phyloP scores from a whole-genome alignment of 2,888 invertebrate genomes.

The Ectobius pallidus region DNA sequence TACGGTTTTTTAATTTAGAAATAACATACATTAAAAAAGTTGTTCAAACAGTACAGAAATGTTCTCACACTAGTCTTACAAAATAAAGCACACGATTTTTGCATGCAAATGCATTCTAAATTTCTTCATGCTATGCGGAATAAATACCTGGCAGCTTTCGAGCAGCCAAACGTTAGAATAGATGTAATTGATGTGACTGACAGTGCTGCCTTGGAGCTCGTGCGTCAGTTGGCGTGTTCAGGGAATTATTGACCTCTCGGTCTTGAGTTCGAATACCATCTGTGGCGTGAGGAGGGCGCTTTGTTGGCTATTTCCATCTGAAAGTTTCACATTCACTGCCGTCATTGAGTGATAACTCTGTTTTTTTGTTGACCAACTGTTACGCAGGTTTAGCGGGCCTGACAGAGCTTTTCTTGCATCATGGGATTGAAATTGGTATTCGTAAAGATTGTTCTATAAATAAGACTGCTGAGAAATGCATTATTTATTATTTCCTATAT shows the following conservation, averaged over 20 bases:
- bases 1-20: too few species aligned
- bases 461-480: too few species aligned
- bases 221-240: neutral
- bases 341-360: neutral
- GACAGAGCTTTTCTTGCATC: too few species aligned
- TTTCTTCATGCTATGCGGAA: too few species aligned
- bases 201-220: neutral
- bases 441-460: too few species aligned
- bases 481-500: too few species aligned
- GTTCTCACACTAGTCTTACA: too few species aligned
- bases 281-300: neutral
- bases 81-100: too few species aligned
- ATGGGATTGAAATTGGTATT: too few species aligned
- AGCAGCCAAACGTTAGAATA: neutral
- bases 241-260: neutral
- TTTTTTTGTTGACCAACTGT: neutral
- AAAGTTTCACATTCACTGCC: neutral
- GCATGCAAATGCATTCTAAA: too few species aligned
- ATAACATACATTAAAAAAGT: too few species aligned
- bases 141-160: neutral
- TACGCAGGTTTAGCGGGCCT: neutral
- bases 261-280: constrained; percentile 4
- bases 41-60: too few species aligned
- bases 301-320: neutral
- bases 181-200: constrained; percentile 9